Conservation (phyloP, 2,888 invertebrate genomes). For the Chloroclysta siterata region DNA sequence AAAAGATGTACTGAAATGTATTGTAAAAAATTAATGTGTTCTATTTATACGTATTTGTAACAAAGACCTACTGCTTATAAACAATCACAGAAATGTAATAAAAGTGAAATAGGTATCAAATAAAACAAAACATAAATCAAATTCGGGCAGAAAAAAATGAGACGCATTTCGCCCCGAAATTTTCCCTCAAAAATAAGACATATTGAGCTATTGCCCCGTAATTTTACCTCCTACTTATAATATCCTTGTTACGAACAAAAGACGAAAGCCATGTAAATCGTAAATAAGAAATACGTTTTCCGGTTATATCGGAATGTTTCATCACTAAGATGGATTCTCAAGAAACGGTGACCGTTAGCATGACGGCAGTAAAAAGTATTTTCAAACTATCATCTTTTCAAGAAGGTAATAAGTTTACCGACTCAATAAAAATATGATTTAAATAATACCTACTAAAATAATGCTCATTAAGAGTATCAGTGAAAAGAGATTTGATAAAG, state of each 20-base stretch:
- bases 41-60: neutral
- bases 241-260: constrained; percentile 36
- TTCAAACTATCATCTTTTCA: too few species aligned
- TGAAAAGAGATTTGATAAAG: too few species aligned
- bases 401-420: too few species aligned
- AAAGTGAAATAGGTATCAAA: neutral
- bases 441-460: too few species aligned
- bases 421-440: neutral
- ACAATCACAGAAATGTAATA: neutral
- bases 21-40: too few species aligned
- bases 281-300: constrained; percentile 35
- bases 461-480: too few species aligned
- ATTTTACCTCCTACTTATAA: constrained; percentile 33
- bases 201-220: constrained; percentile 37
- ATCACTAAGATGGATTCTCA: constrained; percentile 1
- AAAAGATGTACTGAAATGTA: too few species aligned
- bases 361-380: neutral
- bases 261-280: constrained; percentile 35
- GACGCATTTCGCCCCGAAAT: constrained; percentile 36
- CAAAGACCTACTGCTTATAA: constrained; percentile 4
- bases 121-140: constrained; percentile 20
- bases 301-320: constrained; percentile 31
- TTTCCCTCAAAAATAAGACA: constrained; percentile 36
- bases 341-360: neutral
- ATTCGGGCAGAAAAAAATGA: constrained; percentile 25